Conservation (phyloP, 2,888 invertebrate species). For the Brenthis hecate region DNA sequence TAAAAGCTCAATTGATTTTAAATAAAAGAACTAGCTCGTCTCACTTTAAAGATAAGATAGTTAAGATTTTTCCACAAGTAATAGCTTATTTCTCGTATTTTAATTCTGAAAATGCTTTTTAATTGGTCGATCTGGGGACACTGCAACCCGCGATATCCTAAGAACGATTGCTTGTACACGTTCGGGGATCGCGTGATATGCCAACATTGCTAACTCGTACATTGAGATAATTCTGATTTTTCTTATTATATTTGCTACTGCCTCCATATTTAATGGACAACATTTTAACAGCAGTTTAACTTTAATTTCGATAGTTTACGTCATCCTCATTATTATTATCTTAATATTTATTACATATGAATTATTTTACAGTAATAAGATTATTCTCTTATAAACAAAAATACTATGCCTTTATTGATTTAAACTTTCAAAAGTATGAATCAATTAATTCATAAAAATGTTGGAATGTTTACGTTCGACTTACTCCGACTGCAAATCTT, state of each 20-base stretch:
- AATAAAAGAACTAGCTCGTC: no score
- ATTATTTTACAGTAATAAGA: no score
- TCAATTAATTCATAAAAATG: constrained; percentile 11
- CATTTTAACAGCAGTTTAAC: neutral
- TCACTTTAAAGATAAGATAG: neutral
- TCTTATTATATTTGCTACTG: constrained; percentile 2
- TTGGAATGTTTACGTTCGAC: constrained; percentile 28
- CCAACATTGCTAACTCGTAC: constrained; percentile 57
- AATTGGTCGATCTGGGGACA: constrained; percentile 36
- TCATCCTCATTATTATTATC: no score
- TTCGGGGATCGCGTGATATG: constrained; percentile 69
- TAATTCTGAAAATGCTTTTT: constrained; percentile 30
- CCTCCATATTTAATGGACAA: neutral
- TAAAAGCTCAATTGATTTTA: no score
- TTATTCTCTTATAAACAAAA: no score
- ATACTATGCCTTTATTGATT: neutral
- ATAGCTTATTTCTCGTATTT: constrained; percentile 28
- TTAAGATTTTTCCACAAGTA: neutral
- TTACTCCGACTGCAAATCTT: constrained; percentile 36
- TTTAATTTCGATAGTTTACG: neutral
- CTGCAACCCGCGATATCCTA: constrained; percentile 45
- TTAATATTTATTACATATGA: no score
- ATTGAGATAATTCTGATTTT: constrained; percentile 3
- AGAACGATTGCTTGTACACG: constrained; percentile 49
- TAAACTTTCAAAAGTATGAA: neutral